Evolutionary conservation across 2,888 invertebrate genomes (phyloP).

Genomic region (Epirrhoe alternata): DNA sequence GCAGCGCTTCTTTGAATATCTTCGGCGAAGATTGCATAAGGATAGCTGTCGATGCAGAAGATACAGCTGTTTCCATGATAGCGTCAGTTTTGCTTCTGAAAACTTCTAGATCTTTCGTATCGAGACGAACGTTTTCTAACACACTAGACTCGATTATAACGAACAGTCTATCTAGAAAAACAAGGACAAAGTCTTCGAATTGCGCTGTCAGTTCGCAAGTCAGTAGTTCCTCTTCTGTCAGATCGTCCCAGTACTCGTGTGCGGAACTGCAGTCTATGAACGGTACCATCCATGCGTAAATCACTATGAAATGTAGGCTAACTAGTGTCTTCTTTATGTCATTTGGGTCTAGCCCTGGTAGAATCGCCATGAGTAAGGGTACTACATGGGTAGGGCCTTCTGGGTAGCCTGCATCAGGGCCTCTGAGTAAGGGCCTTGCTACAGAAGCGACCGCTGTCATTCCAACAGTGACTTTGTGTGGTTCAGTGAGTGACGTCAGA

Average conservation of each 20-base stretch:
- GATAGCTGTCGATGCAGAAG: constrained; percentile 88
- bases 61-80: constrained; percentile 89
- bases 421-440: constrained; percentile 87
- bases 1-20: constrained; percentile 87
- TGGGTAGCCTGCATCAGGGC: constrained; percentile 84
- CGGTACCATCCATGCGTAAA: constrained; percentile 91
- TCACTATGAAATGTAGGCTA: constrained; percentile 91
- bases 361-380: constrained; percentile 90
- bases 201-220: constrained; percentile 93
- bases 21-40: constrained; percentile 90
- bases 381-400: constrained; percentile 93
- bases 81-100: constrained; percentile 89
- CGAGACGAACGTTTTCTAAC: constrained; percentile 88
- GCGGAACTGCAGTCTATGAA: constrained; percentile 94
- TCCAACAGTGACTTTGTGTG: constrained; percentile 91
- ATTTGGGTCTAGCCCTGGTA: constrained; percentile 96
- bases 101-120: constrained; percentile 85
- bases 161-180: constrained; percentile 92
- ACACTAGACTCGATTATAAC: constrained; percentile 89
- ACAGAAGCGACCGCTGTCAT: constrained; percentile 89
- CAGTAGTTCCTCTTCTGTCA: constrained; percentile 91
- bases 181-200: constrained; percentile 95
- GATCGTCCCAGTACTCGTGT: constrained; percentile 86
- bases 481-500: constrained; percentile 94
- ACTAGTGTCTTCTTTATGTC: constrained; percentile 91